Evolutionary conservation across 2,113 vertebrate genomes (phyloP).

Genomic region (Charina bottae): DNA sequence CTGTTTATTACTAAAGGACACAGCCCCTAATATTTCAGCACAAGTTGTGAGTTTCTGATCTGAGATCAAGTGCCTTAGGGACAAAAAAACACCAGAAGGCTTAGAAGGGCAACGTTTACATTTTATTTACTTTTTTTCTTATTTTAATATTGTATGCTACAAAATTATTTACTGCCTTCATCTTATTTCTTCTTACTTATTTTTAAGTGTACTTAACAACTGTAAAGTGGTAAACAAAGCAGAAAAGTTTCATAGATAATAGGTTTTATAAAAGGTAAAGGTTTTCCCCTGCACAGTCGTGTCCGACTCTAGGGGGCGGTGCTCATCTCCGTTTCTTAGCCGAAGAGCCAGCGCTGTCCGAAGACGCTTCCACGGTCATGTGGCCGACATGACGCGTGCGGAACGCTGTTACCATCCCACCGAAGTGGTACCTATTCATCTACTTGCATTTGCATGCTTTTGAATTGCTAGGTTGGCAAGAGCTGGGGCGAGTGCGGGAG

Average conservation of each 20-base stretch:
- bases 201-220: background rate
- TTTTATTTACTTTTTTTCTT: background rate
- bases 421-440: too few relatives aligned
- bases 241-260: background rate
- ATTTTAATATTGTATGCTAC: background rate
- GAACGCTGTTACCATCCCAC: too few relatives aligned
- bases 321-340: too few relatives aligned
- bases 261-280: too few relatives aligned
- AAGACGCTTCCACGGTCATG: too few relatives aligned
- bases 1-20: background rate
- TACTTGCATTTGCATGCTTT: too few relatives aligned
- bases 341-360: too few relatives aligned
- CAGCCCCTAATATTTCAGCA: background rate
- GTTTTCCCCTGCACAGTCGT: too few relatives aligned
- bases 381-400: too few relatives aligned
- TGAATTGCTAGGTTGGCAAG: too few relatives aligned
- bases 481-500: too few relatives aligned
- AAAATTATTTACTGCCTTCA: background rate
- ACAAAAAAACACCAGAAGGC: background rate
- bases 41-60: background rate
- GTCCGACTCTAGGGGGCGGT: too few relatives aligned
- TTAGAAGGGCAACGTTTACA: background rate
- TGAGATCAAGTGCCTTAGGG: background rate
- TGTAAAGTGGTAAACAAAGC: background rate
- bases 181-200: background rate